phyloP scores from a whole-genome alignment of 2,888 invertebrate genomes.

The Synanthedon tipuliformis region DNA sequence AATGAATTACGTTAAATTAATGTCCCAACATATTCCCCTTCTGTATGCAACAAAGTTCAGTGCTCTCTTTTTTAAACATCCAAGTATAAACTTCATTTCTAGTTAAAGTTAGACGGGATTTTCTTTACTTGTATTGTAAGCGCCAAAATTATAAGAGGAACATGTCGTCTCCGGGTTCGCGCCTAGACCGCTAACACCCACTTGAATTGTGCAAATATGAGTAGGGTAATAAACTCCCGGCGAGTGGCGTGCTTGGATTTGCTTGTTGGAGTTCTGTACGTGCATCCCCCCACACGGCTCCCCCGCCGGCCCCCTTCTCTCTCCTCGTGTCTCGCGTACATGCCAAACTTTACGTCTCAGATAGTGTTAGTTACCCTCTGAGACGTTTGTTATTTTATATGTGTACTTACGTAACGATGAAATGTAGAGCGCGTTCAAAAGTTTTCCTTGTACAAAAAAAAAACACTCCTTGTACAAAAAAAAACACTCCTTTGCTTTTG shows the following conservation, averaged over 20 bases:
- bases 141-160: slow-evolving; percentile 7
- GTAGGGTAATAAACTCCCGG: slow-evolving; percentile 57
- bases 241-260: slow-evolving; percentile 54
- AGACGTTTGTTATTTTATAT: slow-evolving; percentile 33
- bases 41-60: too few relatives aligned
- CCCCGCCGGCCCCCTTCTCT: slow-evolving; percentile 15
- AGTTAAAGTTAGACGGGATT: too few relatives aligned
- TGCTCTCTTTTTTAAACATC: too few relatives aligned
- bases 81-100: too few relatives aligned
- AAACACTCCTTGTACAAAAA: too few relatives aligned
- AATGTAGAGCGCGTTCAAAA: slow-evolving; percentile 1
- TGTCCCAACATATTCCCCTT: too few relatives aligned
- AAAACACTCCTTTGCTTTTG: too few relatives aligned
- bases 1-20: too few relatives aligned
- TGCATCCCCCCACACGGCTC: slow-evolving; percentile 34
- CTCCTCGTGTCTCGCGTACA: slow-evolving; percentile 25
- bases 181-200: slow-evolving; percentile 46
- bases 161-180: slow-evolving; percentile 17
- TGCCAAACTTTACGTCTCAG: slow-evolving; percentile 44
- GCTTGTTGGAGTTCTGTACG: slow-evolving; percentile 54
- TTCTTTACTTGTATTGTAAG: too few relatives aligned
- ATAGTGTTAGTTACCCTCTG: slow-evolving; percentile 28
- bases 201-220: slow-evolving; percentile 62
- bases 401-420: not conserved
- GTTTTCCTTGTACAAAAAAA: too few relatives aligned